Conservation (phyloP, 1,140 invertebrate genomes). For the Hermetia illucens region DNA sequence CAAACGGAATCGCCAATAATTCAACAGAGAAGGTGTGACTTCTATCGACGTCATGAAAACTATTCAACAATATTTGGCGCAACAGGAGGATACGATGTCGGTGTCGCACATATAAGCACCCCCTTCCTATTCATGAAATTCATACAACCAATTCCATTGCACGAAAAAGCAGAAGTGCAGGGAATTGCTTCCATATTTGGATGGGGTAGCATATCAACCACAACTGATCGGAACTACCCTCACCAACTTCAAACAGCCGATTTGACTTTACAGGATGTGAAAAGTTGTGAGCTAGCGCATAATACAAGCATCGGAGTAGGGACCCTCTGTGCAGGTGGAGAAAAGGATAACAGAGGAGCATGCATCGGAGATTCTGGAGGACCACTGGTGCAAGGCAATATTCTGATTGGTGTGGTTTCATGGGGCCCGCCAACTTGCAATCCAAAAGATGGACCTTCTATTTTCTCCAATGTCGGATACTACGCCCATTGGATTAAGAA, state of each 20-base stretch:
- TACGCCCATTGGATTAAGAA: background rate
- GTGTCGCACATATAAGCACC: conserved; percentile 26
- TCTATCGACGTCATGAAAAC: background rate
- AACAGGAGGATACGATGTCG: conserved; percentile 30
- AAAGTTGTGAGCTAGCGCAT: background rate
- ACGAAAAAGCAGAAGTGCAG: conserved; percentile 15
- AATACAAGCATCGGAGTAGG: background rate
- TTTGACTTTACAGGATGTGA: background rate
- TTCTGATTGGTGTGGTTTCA: background rate
- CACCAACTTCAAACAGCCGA: background rate
- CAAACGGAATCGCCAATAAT: too few species aligned
- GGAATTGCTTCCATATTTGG: conserved; percentile 21
- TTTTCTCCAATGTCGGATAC: background rate
- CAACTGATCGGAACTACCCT: conserved; percentile 4
- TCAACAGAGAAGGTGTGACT: background rate
- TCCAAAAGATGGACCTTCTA: background rate
- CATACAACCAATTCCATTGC: conserved; percentile 20
- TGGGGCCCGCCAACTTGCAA: background rate
- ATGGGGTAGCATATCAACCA: conserved; percentile 20
- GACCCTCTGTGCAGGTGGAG: background rate
- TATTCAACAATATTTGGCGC: conserved; percentile 7
- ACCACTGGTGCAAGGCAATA: background rate
- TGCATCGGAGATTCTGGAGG: background rate
- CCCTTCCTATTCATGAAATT: conserved; percentile 3
- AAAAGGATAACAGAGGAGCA: background rate